Percentiles rank a stretch among this genome's conserved stretches.
Evolutionary conservation across 2,113 vertebrate species (phyloP).

Genomic region (Amphiprion percula): DNA sequence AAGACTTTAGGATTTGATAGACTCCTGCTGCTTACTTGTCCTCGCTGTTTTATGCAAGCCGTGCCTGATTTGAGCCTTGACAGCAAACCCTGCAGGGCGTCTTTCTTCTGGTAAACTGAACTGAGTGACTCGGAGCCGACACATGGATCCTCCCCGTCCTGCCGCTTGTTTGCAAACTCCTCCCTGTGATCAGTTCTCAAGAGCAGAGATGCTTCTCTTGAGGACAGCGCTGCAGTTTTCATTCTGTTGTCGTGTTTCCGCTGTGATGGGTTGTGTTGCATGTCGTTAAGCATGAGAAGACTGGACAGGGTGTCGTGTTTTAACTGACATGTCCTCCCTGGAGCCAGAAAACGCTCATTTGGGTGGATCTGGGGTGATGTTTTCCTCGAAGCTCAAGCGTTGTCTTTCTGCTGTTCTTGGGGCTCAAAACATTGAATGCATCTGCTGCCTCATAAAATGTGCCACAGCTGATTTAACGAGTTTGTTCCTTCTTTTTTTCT

Average conservation of each 20-base stretch:
- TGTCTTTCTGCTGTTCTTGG: too few species aligned
- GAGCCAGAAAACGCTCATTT: not conserved
- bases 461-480: too few species aligned
- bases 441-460: too few species aligned
- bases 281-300: too few species aligned
- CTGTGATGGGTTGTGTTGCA: not conserved
- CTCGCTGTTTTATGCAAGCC: slow-evolving; percentile 38
- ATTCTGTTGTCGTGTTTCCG: slow-evolving; percentile 4
- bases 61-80: slow-evolving; percentile 67
- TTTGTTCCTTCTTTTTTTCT: too few species aligned
- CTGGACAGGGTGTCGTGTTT: too few species aligned
- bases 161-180: slow-evolving; percentile 45
- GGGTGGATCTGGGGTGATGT: too few species aligned
- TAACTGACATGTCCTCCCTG: too few species aligned
- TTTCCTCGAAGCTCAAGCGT: too few species aligned
- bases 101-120: slow-evolving; percentile 75
- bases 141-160: not conserved
- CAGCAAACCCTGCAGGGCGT: slow-evolving; percentile 63
- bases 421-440: too few species aligned
- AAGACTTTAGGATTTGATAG: not conserved
- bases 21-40: slow-evolving; percentile 49
- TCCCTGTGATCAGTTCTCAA: slow-evolving; percentile 44
- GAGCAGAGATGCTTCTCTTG: not conserved
- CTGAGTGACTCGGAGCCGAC: slow-evolving; percentile 51
- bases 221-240: slow-evolving; percentile 29